Evolutionary conservation across 2,797 vertebrate species (phyloP), one percentile per base, ranked within the genome.

Genomic region (Mus caroli): DNA sequence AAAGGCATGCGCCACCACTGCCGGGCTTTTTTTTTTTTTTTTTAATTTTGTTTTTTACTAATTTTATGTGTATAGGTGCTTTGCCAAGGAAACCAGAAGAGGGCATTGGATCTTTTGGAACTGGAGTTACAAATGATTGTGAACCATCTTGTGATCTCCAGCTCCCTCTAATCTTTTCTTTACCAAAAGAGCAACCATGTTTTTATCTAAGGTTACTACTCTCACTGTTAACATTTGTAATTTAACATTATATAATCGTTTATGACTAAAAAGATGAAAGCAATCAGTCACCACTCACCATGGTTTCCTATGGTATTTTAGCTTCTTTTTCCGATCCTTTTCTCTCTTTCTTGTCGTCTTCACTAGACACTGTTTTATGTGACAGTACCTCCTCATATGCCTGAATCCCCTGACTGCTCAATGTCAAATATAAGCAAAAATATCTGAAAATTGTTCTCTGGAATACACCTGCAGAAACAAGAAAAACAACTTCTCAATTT

Each of bases 331-430:
- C 97, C 97, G 96, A 97, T 98, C 98, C 96, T 98, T 99, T 97
- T 97, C 98, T 97, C 98, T 98, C 97, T 98, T 98, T 98, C 98
- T 98, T 56, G 98, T 98, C 95, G 98, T 98, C 98, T 98, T 99
- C 98, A 98, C 98, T 98, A 98, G 98, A 99, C 98, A 98, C 98
- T 98, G 98, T 98, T 99, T 98, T 98, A 97, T 96, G 97, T 98
- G 98, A 98, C 98, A 98, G 98, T 98, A 98, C 98, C 98, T 99
- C 99, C 99, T 99, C 99, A 99, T 99, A 99, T 98, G 99, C 98
- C 98, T 99, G 97, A 98, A 97, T 99, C 98, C 97, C 98, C 96
- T 97, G 97, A 98, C 98, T 98, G 98, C 98, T 98, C 97, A 98
- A 97, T 96, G 97, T 97, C 98, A 98, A 91, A 98, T 98, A 97